Percentiles rank a stretch among this genome's conserved stretches.
Conservation (phyloP, 1,140 invertebrate genomes). For the Drosophila prosaltans region DNA sequence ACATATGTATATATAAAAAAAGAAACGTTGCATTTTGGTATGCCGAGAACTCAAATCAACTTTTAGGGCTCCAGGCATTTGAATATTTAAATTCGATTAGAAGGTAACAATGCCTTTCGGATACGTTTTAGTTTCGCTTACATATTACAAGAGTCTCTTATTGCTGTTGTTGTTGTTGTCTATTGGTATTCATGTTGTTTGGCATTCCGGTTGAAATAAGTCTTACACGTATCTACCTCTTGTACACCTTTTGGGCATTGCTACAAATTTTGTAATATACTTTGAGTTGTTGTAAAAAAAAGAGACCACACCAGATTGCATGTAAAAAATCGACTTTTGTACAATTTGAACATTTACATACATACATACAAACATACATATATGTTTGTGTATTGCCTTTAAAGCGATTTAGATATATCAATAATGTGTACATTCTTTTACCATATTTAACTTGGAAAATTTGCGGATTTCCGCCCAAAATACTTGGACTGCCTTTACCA, state of each 20-base stretch:
- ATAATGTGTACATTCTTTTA: slow-evolving; percentile 66
- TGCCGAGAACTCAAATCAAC: slow-evolving; percentile 27
- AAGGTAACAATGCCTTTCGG: slow-evolving; percentile 22
- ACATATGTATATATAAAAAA: no score
- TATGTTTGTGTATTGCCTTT: not conserved
- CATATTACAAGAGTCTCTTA: not conserved
- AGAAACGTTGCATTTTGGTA: slow-evolving; percentile 36
- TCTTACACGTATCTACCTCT: slow-evolving; percentile 47
- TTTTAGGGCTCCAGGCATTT: slow-evolving; percentile 38
- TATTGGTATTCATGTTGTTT: slow-evolving; percentile 15
- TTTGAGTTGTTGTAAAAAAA: slow-evolving; percentile 8
- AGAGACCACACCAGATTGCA: not conserved
- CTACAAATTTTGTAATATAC: slow-evolving; percentile 45
- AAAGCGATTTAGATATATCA: slow-evolving; percentile 42
- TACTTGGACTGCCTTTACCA: slow-evolving; percentile 18
- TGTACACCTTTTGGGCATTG: slow-evolving; percentile 52
- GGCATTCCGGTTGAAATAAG: not conserved
- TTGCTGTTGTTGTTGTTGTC: slow-evolving; percentile 6
- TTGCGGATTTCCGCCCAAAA: slow-evolving; percentile 46
- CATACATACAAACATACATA: no score
- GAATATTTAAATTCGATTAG: slow-evolving; percentile 68
- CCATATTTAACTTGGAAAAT: slow-evolving; percentile 64
- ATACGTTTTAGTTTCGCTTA: slow-evolving; percentile 23
- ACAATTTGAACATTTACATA: no score
- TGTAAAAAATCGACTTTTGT: slow-evolving; percentile 22